Conservation (phyloP, 2,113 vertebrate genomes). For the Chamaetylas fuelleborni region DNA sequence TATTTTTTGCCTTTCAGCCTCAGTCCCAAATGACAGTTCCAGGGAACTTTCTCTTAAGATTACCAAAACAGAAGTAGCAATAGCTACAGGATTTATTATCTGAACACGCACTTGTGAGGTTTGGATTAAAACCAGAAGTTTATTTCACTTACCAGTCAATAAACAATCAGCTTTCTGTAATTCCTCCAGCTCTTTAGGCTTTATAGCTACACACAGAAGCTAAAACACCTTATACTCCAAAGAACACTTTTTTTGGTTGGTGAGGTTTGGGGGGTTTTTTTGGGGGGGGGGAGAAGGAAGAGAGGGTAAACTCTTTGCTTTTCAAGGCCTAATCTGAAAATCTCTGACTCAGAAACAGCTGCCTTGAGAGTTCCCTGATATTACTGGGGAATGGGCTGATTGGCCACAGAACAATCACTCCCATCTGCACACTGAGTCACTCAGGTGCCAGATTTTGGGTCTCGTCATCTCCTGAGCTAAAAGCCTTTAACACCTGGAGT, state of each 20-base stretch:
- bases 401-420: background rate
- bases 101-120: background rate
- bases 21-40: background rate
- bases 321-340: background rate
- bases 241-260: background rate
- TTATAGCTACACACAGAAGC: background rate
- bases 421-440: background rate
- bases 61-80: background rate
- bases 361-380: background rate
- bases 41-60: background rate
- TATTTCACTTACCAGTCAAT: background rate
- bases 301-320: accelerated
- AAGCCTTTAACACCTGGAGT: background rate
- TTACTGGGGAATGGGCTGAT: background rate
- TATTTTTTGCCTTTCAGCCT: background rate
- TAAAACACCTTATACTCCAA: background rate
- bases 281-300: accelerated
- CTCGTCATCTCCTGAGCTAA: background rate
- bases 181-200: background rate
- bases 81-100: background rate
- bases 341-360: accelerated
- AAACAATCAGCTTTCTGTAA: background rate
- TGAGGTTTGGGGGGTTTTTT: background rate
- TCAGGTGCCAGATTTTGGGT: background rate
- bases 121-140: background rate